Evolutionary conservation across 2,113 vertebrate genomes (phyloP), one percentile per base, ranked within the genome.

Genomic region (Stigmatopora nigra): DNA sequence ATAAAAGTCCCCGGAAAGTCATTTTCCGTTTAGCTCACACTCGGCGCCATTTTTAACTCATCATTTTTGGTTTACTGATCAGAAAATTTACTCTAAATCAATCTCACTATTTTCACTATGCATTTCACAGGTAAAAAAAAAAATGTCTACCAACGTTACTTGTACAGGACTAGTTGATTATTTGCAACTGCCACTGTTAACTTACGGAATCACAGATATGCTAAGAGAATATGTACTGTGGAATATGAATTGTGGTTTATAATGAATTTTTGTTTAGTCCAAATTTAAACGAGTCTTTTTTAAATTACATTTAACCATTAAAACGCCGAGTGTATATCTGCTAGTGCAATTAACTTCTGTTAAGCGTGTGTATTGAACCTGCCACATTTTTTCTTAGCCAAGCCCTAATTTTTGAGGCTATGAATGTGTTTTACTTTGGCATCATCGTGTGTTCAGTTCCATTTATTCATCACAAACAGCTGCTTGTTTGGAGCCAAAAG

Each of bases 351-450:
- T 19, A 19, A 44, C 38, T 60, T 20, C 31, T 1, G 5, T 48
- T 16, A 35, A 31, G 45, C 13, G 45, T 25, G 44, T 3, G 20
- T 62, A 8, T 62, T 47, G 14, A 5, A 47, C 20, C n/a, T 14
- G 20, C 41, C 10, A 6, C n/a, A 0, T 20, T 6, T 62, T 62
- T 44, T 36, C 62, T 8, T 19, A n/a, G 19, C 17, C 51, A 51
- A 38, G 20, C 13, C 41, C 45, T 64, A 56, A 61, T 69, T 51
- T 31, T 56, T 6, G 31, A 13, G 44, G 55, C 13, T 73, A 61
- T 62, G 76, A 81, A 69, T 69, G 62, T 61, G 53, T 48, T 19
- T n/a, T n/a, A n/a, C n/a, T n/a, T n/a, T n/a, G n/a, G n/a, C n/a
- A n/a, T n/a, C n/a, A n/a, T n/a, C n/a, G n/a, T n/a, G n/a, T n/a